phyloP scores from a whole-genome alignment of 1,140 invertebrate species.

The Zaprionus davidi region DNA sequence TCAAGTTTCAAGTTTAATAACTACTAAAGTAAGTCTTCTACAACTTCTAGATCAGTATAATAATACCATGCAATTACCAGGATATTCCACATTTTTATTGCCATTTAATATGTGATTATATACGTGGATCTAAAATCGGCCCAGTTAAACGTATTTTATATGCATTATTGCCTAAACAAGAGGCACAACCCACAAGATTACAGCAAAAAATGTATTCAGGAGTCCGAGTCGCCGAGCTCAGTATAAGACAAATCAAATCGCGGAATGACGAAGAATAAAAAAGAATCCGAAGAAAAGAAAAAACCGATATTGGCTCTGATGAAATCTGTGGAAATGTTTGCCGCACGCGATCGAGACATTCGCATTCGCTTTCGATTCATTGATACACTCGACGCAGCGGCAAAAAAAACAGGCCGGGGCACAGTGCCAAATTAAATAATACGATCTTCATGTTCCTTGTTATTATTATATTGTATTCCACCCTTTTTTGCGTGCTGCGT shows the following conservation, averaged over 20 bases:
- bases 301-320: slow-evolving; percentile 40
- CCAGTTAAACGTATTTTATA: slow-evolving; percentile 65
- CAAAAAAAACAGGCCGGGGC: slow-evolving; percentile 28
- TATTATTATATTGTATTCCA: slow-evolving; percentile 82
- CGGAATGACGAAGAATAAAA: slow-evolving; percentile 31
- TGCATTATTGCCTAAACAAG: slow-evolving; percentile 52
- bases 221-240: slow-evolving; percentile 16
- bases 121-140: background rate
- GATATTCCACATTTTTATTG: background rate
- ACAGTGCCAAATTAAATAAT: slow-evolving; percentile 82
- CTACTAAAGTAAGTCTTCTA: background rate
- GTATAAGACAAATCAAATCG: slow-evolving; percentile 70
- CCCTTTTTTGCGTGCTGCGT: slow-evolving; percentile 70
- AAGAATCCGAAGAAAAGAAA: slow-evolving; percentile 8
- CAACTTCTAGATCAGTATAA: too few relatives aligned
- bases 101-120: background rate
- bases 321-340: slow-evolving; percentile 73
- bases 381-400: slow-evolving; percentile 56
- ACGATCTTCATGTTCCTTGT: slow-evolving; percentile 63
- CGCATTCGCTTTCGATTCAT: slow-evolving; percentile 76
- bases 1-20: background rate
- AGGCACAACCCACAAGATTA: slow-evolving; percentile 57
- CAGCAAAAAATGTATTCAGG: slow-evolving; percentile 37
- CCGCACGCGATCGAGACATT: slow-evolving; percentile 79
- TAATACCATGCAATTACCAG: background rate